These are phyloP conservation scores for Ophraella communa DNA, from an alignment of 2,888 invertebrate species.

Conservation along the genomic window DNA sequence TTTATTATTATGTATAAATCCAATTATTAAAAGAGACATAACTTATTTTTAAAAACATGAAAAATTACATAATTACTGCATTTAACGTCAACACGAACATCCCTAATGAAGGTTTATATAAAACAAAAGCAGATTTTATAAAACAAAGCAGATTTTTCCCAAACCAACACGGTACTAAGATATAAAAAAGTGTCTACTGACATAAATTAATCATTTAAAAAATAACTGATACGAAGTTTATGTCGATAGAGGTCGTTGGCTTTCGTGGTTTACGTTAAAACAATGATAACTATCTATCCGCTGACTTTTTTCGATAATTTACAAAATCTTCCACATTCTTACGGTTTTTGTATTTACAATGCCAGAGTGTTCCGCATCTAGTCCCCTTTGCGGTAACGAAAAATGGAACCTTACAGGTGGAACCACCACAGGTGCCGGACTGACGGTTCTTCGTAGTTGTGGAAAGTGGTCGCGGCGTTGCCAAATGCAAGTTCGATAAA, in stretches of 20 bases:
- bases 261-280: background rate
- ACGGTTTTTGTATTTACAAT: no score
- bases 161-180: no score
- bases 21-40: no score
- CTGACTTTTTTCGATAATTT: background rate
- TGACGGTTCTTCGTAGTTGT: conserved; percentile 13
- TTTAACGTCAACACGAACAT: no score
- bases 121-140: no score
- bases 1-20: no score
- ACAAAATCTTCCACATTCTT: background rate
- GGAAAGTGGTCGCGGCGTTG: conserved; percentile 13
- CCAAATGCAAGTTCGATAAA: background rate
- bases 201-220: no score
- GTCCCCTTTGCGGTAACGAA: background rate
- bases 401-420: conserved; percentile 17
- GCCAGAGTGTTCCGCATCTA: conserved; percentile 10
- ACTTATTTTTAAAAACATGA: no score
- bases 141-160: no score
- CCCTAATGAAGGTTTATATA: no score
- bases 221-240: background rate
- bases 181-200: no score
- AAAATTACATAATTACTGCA: no score
- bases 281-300: background rate
- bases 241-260: background rate
- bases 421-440: conserved; percentile 19